Evolutionary conservation across 2,113 vertebrate genomes (phyloP).

Genomic region (Anolis carolinensis): DNA sequence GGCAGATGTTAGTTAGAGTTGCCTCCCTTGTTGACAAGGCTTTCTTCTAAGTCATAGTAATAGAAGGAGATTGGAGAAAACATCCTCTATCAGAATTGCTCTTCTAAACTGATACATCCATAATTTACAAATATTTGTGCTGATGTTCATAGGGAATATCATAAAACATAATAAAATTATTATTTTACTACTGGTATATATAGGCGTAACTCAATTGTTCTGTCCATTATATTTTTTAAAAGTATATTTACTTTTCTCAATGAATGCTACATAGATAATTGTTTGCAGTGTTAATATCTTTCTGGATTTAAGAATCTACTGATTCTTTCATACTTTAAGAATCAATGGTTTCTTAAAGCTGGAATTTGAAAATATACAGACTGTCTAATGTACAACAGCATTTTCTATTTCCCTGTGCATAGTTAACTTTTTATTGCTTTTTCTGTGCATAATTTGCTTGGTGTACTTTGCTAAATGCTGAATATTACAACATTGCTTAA

Average conservation of each 20-base stretch:
- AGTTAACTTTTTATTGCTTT: background rate
- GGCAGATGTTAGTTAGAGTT: background rate
- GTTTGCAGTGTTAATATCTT: too few relatives aligned
- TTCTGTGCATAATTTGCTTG: background rate
- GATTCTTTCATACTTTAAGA: too few relatives aligned
- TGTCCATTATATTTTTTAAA: background rate
- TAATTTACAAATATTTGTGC: background rate
- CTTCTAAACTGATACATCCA: background rate
- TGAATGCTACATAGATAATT: background rate
- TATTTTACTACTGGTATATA: background rate
- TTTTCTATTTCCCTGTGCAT: conserved; percentile 11
- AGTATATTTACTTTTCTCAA: background rate
- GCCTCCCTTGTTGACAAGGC: background rate
- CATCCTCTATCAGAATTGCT: background rate
- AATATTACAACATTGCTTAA: conserved; percentile 4
- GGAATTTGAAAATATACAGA: too few relatives aligned
- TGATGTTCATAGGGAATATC: background rate
- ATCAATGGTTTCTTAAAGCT: too few relatives aligned
- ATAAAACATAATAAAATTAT: background rate
- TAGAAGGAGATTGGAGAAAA: background rate
- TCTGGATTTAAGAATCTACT: too few relatives aligned
- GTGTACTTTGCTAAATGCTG: background rate
- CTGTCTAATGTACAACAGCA: background rate
- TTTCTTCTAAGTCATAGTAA: background rate
- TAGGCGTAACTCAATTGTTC: background rate